Percentiles rank a stretch among this genome's conserved stretches.
phyloP scores from a whole-genome alignment of 53 echinoderm and acorn worm genomes.

The Astropecten irregularis region DNA sequence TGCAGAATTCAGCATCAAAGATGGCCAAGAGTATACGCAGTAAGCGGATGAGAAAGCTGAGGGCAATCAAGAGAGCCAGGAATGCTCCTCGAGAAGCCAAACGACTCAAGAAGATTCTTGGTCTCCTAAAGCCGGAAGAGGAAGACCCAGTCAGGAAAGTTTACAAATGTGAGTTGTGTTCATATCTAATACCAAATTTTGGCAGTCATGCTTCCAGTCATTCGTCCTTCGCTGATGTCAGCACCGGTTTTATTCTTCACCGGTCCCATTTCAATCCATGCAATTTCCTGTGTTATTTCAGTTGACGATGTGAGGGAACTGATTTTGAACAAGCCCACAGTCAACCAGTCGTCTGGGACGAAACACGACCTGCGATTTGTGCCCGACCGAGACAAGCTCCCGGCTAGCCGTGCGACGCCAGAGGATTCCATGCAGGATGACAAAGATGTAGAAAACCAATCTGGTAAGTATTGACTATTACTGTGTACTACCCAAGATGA shows the following conservation, averaged over 20 bases:
- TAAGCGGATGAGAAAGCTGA: slow-evolving; percentile 88
- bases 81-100: slow-evolving; percentile 87
- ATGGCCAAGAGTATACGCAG: slow-evolving; percentile 98
- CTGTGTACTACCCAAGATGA: too few species aligned
- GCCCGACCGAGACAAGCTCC: slow-evolving; percentile 62
- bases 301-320: slow-evolving; percentile 58
- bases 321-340: slow-evolving; percentile 73
- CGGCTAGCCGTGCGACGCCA: not conserved
- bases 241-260: too few species aligned
- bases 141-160: slow-evolving; percentile 72
- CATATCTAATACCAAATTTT: too few species aligned
- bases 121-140: slow-evolving; percentile 64
- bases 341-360: slow-evolving; percentile 84
- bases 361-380: slow-evolving; percentile 66
- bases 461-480: too few species aligned
- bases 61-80: slow-evolving; percentile 76
- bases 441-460: not conserved
- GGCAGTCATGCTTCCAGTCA: too few species aligned
- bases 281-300: too few species aligned
- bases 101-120: slow-evolving; percentile 86
- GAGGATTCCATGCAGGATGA: slow-evolving; percentile 29
- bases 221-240: too few species aligned
- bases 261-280: too few species aligned
- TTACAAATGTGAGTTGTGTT: slow-evolving; percentile 81
- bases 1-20: too few species aligned